Percentiles rank a stretch among this genome's conserved stretches.
Evolutionary conservation across 2,888 invertebrate genomes (phyloP).

Genomic region (Diadegma fenestrale): DNA sequence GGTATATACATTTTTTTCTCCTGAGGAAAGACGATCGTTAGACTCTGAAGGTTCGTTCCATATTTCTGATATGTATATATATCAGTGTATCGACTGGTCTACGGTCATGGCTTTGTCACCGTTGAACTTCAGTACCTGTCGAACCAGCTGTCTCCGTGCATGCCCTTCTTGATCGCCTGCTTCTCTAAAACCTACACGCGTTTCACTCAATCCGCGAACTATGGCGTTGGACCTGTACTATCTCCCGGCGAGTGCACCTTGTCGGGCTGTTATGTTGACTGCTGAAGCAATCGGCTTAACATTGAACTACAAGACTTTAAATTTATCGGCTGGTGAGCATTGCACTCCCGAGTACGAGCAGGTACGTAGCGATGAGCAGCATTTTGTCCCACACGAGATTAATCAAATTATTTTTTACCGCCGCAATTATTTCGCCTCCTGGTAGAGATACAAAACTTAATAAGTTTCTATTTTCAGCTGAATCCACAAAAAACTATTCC

Average conservation of each 20-base stretch:
- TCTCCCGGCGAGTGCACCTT: constrained; percentile 79
- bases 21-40: neutral
- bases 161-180: neutral
- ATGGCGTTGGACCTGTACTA: constrained; percentile 81
- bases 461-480: constrained; percentile 71
- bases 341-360: constrained; percentile 82
- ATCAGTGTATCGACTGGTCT: constrained; percentile 41
- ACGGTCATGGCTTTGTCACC: constrained; percentile 55
- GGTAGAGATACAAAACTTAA: neutral
- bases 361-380: constrained; percentile 73
- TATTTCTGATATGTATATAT: constrained; percentile 32
- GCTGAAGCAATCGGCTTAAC: constrained; percentile 83
- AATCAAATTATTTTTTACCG: neutral
- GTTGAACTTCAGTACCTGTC: constrained; percentile 36
- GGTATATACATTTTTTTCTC: neutral
- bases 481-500: constrained; percentile 80
- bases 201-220: neutral
- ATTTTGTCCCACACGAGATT: neutral
- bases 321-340: constrained; percentile 82
- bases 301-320: constrained; percentile 80
- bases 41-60: constrained; percentile 32
- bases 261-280: constrained; percentile 82
- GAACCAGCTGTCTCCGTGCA: constrained; percentile 26
- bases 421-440: neutral
- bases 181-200: neutral